Conservation (phyloP, 2,797 vertebrate genomes). For the Limosa lapponica region DNA sequence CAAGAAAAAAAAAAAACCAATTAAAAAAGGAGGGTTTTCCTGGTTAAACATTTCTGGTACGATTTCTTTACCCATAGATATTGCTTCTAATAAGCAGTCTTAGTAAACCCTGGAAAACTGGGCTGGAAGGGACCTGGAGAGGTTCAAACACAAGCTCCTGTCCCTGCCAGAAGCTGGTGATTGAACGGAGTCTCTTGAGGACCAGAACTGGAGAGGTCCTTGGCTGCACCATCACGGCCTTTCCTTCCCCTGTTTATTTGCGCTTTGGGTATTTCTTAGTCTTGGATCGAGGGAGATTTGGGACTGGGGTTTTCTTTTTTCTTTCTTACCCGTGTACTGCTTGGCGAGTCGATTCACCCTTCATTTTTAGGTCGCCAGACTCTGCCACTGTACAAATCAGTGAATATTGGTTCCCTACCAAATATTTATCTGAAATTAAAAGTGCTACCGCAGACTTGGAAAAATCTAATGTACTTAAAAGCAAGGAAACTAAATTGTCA, state of each 20-base stretch:
- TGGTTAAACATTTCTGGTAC: not conserved
- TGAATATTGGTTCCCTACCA: not conserved
- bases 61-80: not conserved
- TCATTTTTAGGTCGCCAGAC: not conserved
- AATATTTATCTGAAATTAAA: not conserved
- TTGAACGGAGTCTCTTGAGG: not conserved
- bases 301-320: not conserved
- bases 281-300: not conserved
- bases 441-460: not conserved
- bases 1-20: not conserved
- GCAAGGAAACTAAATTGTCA: not conserved
- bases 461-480: not conserved
- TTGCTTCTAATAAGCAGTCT: not conserved
- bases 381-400: accelerated
- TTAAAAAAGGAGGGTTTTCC: not conserved
- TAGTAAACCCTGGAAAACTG: not conserved
- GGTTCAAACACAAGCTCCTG: not conserved
- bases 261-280: not conserved
- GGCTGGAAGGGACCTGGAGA: not conserved
- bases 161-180: not conserved
- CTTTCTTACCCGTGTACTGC: not conserved
- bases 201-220: not conserved
- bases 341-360: not conserved
- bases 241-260: not conserved
- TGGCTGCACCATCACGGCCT: accelerated